phyloP scores from a whole-genome alignment of 2,113 vertebrate genomes.

The Xiphophorus couchianus region DNA sequence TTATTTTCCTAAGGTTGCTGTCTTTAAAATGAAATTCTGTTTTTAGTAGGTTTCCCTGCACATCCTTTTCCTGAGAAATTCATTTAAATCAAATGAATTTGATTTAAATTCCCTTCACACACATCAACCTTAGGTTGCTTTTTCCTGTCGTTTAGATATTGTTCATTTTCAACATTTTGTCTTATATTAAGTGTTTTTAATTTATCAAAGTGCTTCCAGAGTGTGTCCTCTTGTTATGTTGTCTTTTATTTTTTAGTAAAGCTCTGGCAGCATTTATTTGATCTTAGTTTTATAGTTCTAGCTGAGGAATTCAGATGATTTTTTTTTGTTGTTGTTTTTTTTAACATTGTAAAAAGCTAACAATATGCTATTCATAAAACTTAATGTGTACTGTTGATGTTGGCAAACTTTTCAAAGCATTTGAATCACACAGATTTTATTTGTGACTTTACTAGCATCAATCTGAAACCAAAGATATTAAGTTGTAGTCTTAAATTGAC shows the following conservation, averaged over 20 bases:
- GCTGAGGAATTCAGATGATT: background rate
- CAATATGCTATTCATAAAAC: too few species aligned
- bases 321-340: background rate
- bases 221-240: slow-evolving; percentile 28
- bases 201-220: slow-evolving; percentile 25
- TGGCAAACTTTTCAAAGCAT: too few species aligned
- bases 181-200: background rate
- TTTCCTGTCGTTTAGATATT: background rate
- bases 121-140: background rate
- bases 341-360: background rate
- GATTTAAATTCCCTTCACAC: background rate
- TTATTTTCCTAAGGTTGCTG: background rate
- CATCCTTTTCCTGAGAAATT: background rate
- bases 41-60: background rate
- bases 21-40: background rate
- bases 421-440: too few species aligned
- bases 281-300: too few species aligned
- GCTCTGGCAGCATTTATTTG: too few species aligned
- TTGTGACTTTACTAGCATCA: too few species aligned
- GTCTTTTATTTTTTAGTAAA: too few species aligned
- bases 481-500: too few species aligned
- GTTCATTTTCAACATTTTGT: background rate
- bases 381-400: too few species aligned
- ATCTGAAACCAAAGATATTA: too few species aligned
- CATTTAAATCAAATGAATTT: background rate